These are phyloP conservation scores for Drosophila greeni DNA, from an alignment of 2,888 invertebrate genomes.

Conservation along the genomic window DNA sequence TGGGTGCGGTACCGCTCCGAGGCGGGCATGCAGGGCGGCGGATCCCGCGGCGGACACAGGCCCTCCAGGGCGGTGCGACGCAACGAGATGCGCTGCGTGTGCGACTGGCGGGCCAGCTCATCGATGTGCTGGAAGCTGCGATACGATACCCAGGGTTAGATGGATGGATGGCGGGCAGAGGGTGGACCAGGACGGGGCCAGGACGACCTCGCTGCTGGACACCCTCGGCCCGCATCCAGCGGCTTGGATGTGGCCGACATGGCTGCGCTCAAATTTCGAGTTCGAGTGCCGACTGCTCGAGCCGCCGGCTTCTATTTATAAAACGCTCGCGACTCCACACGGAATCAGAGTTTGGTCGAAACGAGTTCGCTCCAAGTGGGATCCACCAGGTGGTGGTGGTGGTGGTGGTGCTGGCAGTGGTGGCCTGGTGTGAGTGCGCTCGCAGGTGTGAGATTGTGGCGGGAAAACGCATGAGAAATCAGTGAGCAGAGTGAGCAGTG, in stretches of 20 bases:
- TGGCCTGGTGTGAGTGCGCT: conserved; percentile 31
- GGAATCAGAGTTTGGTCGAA: conserved; percentile 47
- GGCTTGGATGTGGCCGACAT: conserved; percentile 44
- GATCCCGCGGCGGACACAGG: conserved; percentile 83
- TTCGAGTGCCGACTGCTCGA: conserved; percentile 66
- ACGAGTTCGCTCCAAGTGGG: conserved; percentile 58
- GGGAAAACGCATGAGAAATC: conserved; percentile 61
- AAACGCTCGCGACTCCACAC: conserved; percentile 48
- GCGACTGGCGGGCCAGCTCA: conserved; percentile 77
- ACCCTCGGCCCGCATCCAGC: conserved; percentile 32
- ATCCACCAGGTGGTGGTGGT: conserved; percentile 52
- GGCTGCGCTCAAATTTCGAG: conserved; percentile 58
- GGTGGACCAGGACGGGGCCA: conserved; percentile 30
- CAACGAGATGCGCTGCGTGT: conserved; percentile 76
- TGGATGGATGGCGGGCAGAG: conserved; percentile 3
- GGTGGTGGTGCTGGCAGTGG: conserved; percentile 39
- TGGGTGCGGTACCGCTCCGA: conserved; percentile 88
- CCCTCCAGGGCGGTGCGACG: conserved; percentile 78
- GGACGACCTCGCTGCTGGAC: conserved; percentile 2
- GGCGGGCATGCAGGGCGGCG: conserved; percentile 85
- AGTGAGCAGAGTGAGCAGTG: conserved; percentile 23
- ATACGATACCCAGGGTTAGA: conserved; percentile 15
- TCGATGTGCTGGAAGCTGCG: conserved; percentile 76
- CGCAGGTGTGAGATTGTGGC: conserved; percentile 27
- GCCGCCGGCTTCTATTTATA: conserved; percentile 74